phyloP scores from a whole-genome alignment of 2,888 invertebrate species.

The Kryphioiulus occultus region DNA sequence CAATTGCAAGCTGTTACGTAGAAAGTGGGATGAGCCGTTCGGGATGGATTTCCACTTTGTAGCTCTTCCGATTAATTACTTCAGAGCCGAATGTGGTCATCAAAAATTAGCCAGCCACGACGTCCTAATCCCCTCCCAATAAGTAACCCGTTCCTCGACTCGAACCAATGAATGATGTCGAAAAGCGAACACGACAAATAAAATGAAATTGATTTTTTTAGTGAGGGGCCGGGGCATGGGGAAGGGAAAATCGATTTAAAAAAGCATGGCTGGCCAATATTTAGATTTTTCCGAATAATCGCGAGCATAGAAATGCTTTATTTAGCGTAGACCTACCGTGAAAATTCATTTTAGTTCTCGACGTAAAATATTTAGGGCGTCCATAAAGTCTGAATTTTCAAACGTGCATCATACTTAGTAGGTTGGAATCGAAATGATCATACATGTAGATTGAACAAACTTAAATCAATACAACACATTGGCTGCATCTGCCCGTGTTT shows the following conservation, averaged over 20 bases:
- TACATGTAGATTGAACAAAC: too few relatives aligned
- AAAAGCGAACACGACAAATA: not conserved
- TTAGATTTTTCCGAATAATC: constrained; percentile 29
- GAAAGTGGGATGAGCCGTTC: not conserved
- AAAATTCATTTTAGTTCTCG: not conserved
- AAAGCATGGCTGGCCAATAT: constrained; percentile 10
- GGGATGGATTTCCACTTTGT: not conserved
- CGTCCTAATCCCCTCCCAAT: not conserved
- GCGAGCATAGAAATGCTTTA: not conserved
- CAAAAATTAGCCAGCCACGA: not conserved
- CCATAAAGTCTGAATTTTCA: not conserved
- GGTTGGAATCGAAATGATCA: too few relatives aligned
- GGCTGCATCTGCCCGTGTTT: too few relatives aligned
- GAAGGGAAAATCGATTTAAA: not conserved
- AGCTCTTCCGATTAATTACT: not conserved
- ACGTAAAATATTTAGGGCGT: not conserved
- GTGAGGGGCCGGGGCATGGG: not conserved
- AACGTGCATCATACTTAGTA: not conserved
- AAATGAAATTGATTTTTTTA: not conserved
- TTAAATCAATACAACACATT: too few relatives aligned
- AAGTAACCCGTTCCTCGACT: not conserved
- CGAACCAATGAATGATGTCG: not conserved
- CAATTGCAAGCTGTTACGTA: not conserved
- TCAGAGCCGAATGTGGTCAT: not conserved
- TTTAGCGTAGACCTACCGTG: not conserved